A percentile compares a stretch with the other conserved stretches of the same genome.
These are phyloP conservation scores for Channa argus DNA, from an alignment of 2,113 vertebrate genomes.

Conservation along the genomic window DNA sequence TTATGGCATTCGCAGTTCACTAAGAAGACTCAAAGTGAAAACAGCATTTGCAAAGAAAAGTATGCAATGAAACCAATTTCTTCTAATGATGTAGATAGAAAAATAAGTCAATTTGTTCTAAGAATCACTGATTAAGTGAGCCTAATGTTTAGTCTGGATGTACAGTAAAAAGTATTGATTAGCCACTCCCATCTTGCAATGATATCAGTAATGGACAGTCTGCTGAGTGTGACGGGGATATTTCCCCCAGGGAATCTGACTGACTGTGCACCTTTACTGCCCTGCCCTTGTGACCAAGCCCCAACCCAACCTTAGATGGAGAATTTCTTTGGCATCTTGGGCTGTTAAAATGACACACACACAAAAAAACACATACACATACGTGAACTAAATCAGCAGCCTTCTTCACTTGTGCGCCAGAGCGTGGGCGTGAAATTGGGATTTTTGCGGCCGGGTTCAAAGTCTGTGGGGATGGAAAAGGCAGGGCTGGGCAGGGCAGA, in stretches of 20 bases:
- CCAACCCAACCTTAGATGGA: conserved; percentile 1
- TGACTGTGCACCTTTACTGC: conserved; percentile 18
- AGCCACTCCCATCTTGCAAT: conserved; percentile 48
- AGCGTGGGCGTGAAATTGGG: conserved; percentile 76
- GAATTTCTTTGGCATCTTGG: conserved; percentile 28
- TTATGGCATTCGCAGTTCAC: conserved; percentile 45
- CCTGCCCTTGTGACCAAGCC: conserved; percentile 16
- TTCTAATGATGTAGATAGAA: conserved; percentile 37
- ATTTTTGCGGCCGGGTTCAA: conserved; percentile 59
- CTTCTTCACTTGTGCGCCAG: conserved; percentile 46
- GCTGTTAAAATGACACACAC: conserved; percentile 38
- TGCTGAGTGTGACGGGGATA: conserved; percentile 48
- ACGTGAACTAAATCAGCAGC: conserved; percentile 69
- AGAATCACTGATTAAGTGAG: conserved; percentile 46
- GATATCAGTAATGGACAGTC: conserved; percentile 59
- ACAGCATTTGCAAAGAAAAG: conserved; percentile 22
- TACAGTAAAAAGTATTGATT: conserved; percentile 74
- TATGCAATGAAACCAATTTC: conserved; percentile 27
- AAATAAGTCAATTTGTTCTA: conserved; percentile 50
- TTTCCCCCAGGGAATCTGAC: conserved; percentile 26
- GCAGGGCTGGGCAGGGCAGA: conserved; percentile 41
- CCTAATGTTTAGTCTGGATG: conserved; percentile 53
- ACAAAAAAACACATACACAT: conserved; percentile 24
- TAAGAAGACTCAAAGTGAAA: conserved; percentile 38
- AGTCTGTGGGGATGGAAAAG: conserved; percentile 46